A percentile compares a stretch with the other conserved stretches of the same genome.
phyloP scores from a whole-genome alignment of 2,888 invertebrate species.

The Tenthredo distinguenda region DNA sequence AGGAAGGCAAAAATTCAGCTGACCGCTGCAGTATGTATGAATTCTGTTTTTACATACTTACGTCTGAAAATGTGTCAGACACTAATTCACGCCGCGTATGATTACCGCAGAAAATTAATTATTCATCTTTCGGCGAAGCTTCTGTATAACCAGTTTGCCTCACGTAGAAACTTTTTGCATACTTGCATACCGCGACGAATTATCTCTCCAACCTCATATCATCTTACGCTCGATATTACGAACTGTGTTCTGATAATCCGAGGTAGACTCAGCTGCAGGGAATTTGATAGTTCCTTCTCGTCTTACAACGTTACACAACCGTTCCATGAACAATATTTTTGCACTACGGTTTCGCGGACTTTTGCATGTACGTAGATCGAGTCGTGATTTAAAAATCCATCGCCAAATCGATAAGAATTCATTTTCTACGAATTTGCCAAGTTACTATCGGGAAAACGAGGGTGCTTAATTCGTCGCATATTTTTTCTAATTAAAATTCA shows the following conservation, averaged over 20 bases:
- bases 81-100: neutral
- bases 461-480: neutral
- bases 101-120: neutral
- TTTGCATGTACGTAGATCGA: neutral
- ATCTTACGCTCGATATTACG: slow-evolving; percentile 24
- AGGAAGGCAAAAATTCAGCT: neutral
- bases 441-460: too few relatives aligned
- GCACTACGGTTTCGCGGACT: neutral
- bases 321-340: neutral
- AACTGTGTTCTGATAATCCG: neutral
- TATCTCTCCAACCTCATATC: slow-evolving; percentile 12
- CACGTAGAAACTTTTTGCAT: neutral
- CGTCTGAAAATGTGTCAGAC: neutral
- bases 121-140: neutral
- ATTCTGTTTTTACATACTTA: neutral
- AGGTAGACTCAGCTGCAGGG: neutral
- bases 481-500: neutral
- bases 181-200: neutral
- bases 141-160: neutral
- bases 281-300: neutral
- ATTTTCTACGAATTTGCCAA: neutral
- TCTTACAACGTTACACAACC: neutral
- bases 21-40: neutral
- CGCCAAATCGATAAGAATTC: neutral
- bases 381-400: neutral